These are phyloP conservation scores for Simalia tracyae DNA, from an alignment of 2,797 vertebrate genomes.

Conservation along the genomic window DNA sequence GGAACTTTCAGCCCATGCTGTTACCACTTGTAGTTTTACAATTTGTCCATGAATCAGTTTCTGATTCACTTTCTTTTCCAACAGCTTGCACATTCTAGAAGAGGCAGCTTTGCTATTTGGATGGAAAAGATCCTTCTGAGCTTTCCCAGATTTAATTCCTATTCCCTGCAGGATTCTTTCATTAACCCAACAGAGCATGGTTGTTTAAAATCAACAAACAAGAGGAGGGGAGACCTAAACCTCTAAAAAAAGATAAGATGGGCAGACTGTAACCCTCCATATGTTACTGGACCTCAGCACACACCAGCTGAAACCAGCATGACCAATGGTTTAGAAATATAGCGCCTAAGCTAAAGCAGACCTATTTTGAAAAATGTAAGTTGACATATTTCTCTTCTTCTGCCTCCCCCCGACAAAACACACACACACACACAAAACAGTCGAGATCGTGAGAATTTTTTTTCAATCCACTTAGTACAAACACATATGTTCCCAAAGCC, in stretches of 20 bases:
- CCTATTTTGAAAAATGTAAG: slow-evolving; percentile 36
- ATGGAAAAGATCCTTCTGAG: slow-evolving; percentile 11
- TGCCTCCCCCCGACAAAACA: neutral
- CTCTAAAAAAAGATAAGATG: slow-evolving; percentile 10
- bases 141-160: slow-evolving; percentile 33
- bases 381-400: neutral
- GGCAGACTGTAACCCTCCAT: neutral
- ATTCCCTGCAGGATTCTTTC: slow-evolving; percentile 30
- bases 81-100: slow-evolving; percentile 14
- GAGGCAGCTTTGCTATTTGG: slow-evolving; percentile 25
- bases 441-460: slow-evolving; percentile 39
- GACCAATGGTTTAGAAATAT: neutral
- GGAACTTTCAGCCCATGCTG: neutral
- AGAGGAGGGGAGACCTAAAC: slow-evolving; percentile 2
- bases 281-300: neutral
- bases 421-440: neutral
- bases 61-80: slow-evolving; percentile 6
- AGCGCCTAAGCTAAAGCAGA: slow-evolving; percentile 29
- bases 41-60: neutral
- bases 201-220: slow-evolving; percentile 19
- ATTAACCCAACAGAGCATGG: slow-evolving; percentile 35
- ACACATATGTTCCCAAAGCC: slow-evolving; percentile 41
- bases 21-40: neutral
- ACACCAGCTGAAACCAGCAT: neutral
- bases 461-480: slow-evolving; percentile 37